Conservation (phyloP, 2,888 invertebrate genomes). For the Panorpa germanica region DNA sequence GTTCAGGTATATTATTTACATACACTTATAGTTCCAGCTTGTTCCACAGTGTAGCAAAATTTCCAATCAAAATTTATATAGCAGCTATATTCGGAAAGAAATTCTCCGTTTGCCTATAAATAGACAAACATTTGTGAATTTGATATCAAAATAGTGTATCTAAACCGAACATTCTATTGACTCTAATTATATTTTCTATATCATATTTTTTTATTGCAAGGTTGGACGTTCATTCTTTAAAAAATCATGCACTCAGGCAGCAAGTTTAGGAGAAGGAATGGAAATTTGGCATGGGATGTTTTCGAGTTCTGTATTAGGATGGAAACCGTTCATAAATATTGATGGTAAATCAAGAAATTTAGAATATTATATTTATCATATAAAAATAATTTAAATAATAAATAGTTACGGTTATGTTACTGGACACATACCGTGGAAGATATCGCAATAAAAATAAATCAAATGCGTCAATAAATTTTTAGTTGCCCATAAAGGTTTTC, state of each 20-base stretch:
- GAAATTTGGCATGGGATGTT: conserved; percentile 64
- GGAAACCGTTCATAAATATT: conserved; percentile 75
- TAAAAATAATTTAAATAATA: neutral
- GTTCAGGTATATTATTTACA: conserved; percentile 11
- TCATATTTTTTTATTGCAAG: conserved; percentile 11
- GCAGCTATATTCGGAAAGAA: no score
- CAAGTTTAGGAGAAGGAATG: conserved; percentile 56
- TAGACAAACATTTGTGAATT: no score
- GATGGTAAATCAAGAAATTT: conserved; percentile 39
- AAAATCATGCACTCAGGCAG: conserved; percentile 18
- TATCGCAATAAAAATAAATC: neutral
- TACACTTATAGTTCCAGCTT: conserved; percentile 1
- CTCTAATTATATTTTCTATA: conserved; percentile 2
- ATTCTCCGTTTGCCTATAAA: no score
- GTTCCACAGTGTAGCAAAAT: conserved; percentile 10
- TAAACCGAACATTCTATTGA: conserved; percentile 8
- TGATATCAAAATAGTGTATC: no score
- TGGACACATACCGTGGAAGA: no score
- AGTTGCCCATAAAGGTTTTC: conserved; percentile 68
- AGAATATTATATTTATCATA: neutral
- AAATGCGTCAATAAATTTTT: conserved; percentile 14
- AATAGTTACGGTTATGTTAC: conserved; percentile 7
- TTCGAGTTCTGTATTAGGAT: conserved; percentile 80
- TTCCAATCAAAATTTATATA: no score
- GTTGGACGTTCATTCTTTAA: conserved; percentile 66